A percentile compares a stretch with the other conserved stretches of the same genome.
phyloP scores from a whole-genome alignment of 2,797 vertebrate genomes.

The Phrynocephalus forsythii region DNA sequence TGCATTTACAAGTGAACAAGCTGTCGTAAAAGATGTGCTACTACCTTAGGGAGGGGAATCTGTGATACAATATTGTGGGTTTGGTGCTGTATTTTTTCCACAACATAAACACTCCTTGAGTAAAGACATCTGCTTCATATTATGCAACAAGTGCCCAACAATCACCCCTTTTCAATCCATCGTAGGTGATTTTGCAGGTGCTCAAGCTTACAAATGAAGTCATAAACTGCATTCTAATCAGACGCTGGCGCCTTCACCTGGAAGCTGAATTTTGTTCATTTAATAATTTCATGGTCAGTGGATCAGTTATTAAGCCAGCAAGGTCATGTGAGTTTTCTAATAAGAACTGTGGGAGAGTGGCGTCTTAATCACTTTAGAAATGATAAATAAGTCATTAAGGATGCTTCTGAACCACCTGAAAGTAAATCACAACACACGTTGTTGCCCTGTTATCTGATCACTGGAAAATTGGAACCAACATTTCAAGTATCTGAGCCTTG shows the following conservation, averaged over 20 bases:
- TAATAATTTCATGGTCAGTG: slow-evolving; percentile 7
- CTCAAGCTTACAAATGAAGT: background rate
- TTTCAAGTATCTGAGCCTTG: slow-evolving; percentile 23
- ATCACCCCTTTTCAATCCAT: background rate
- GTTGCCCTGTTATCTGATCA: background rate
- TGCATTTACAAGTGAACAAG: background rate
- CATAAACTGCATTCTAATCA: slow-evolving; percentile 11
- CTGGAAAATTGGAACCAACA: slow-evolving; percentile 25
- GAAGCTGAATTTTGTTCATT: slow-evolving; percentile 7
- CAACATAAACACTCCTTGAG: background rate
- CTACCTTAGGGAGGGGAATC: background rate
- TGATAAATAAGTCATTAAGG: slow-evolving; percentile 55
- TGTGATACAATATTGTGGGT: background rate
- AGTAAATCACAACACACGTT: slow-evolving; percentile 31
- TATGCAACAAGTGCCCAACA: background rate
- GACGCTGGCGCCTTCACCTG: slow-evolving; percentile 10
- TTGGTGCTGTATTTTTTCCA: background rate
- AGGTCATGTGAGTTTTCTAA: slow-evolving; percentile 41
- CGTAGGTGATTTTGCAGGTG: background rate
- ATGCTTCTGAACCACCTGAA: slow-evolving; percentile 33
- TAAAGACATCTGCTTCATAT: background rate
- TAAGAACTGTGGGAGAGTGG: slow-evolving; percentile 46
- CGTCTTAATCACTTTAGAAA: slow-evolving; percentile 30
- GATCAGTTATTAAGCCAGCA: slow-evolving; percentile 44
- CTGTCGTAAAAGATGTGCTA: background rate